A percentile compares a stretch with the other conserved stretches of the same genome.
Evolutionary conservation across 2,797 vertebrate species (phyloP).

Genomic region (Rhinogobio ventralis): DNA sequence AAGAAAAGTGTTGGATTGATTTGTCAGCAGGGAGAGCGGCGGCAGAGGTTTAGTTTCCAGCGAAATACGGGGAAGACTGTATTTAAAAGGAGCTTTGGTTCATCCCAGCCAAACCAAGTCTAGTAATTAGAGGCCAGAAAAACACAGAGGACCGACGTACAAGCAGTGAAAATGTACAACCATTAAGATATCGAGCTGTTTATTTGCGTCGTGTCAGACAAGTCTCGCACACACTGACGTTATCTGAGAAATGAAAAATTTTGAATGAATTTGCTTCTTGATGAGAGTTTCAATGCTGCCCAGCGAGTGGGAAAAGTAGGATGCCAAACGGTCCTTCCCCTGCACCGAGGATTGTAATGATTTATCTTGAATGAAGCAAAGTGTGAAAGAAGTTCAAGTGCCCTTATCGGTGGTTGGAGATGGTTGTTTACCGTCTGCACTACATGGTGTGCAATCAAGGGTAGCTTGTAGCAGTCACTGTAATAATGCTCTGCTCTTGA

Average conservation of each 20-base stretch:
- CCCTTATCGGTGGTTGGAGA: constrained; percentile 40
- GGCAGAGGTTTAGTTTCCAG: constrained; percentile 30
- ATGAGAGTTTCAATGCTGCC: neutral
- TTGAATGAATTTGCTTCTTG: neutral
- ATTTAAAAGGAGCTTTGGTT: constrained; percentile 25
- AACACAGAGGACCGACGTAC: neutral
- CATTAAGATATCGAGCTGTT: constrained; percentile 6
- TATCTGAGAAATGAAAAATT: neutral
- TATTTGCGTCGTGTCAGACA: neutral
- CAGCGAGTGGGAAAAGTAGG: neutral
- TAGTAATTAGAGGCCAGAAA: constrained; percentile 27
- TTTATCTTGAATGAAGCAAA: constrained; percentile 47
- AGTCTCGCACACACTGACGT: neutral
- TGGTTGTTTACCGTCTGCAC: constrained; percentile 44
- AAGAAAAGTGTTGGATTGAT: constrained; percentile 46
- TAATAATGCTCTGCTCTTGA: constrained; percentile 51
- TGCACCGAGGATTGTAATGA: constrained; percentile 25
- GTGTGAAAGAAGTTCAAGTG: constrained; percentile 44
- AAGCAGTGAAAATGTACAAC: constrained; percentile 12
- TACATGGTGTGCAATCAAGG: constrained; percentile 47
- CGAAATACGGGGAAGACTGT: constrained; percentile 17
- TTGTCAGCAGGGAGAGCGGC: constrained; percentile 47
- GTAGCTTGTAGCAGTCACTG: constrained; percentile 41
- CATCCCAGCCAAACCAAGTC: neutral
- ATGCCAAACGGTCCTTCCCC: neutral